Evolutionary conservation across 1,140 invertebrate genomes (phyloP), one percentile per base, ranked within the genome.

Genomic region (Mycetomoellerius zeteki): DNA sequence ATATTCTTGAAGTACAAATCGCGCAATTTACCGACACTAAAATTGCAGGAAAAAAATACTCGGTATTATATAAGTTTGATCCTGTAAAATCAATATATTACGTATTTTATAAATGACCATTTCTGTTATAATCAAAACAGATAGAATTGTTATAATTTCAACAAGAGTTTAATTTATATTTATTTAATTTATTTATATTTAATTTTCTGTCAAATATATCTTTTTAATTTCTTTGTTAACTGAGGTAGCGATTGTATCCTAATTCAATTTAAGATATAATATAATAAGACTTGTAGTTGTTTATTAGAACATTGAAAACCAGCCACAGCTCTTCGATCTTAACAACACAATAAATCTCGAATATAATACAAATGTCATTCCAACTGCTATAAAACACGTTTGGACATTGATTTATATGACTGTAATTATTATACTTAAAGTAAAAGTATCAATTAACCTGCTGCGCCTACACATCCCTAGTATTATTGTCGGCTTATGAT

Each of bases 401-500:
- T 58, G 71, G 56, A 67, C 89, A 24, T 89, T 90, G 89, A 90
- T 89, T 90, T 89, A 90, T 65, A 75, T 54, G 37, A 24, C 52
- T 64, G 69, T 87, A 78, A 90, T 89, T 73, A 86, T 89, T 87
- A 89, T 72, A 89, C 33, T 89, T 84, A n/a, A 37, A 72, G 24
- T 8, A 50, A 60, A 90, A 87, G 84, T 78, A 78, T 90, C 89
- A 90, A 90, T 90, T 89, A 89, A 89, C 16, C 60, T 16, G 19
- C 3, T 89, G 62, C 54, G 81, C 71, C 77, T 67, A 64, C 65
- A 60, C 80, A 73, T 72, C 62, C 69, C 19, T 67, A 27, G 19
- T 80, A 43, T 67, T 52, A 33, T n/a, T 47, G 1, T 33, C 10
- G 64, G 43, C 43, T 80, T 75, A 43, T 67, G 60, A 90, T 90